Percentiles rank a stretch among this genome's conserved stretches.
phyloP scores from a whole-genome alignment of 2,888 invertebrate species.

The Sarcophaga carnaria region DNA sequence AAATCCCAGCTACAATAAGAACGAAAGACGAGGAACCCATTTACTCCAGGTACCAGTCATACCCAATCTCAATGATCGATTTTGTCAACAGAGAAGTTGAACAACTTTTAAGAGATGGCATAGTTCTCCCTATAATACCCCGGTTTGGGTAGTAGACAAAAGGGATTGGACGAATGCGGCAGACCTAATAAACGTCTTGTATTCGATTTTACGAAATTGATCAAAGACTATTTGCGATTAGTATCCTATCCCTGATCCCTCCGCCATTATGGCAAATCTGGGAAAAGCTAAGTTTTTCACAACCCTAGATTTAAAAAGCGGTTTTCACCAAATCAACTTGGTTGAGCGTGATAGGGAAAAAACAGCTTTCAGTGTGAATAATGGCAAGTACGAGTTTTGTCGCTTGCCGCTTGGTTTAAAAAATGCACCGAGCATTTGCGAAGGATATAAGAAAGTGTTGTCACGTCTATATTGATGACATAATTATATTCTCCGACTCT shows the following conservation, averaged over 20 bases:
- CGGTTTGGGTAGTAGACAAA: constrained; percentile 6
- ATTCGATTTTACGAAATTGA: constrained; percentile 43
- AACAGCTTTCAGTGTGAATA: constrained; percentile 16
- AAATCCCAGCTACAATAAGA: no score
- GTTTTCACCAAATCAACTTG: constrained; percentile 42
- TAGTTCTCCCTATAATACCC: constrained; percentile 1
- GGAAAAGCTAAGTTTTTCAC: constrained; percentile 42
- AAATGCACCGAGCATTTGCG: background rate
- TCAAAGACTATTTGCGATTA: background rate
- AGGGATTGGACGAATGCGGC: constrained; percentile 39
- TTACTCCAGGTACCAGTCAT: no score
- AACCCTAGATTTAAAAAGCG: constrained; percentile 47
- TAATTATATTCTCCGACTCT: constrained; percentile 8
- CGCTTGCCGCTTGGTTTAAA: background rate
- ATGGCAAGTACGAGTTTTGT: background rate
- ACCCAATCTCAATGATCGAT: no score
- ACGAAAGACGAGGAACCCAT: no score
- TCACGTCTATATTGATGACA: constrained; percentile 18
- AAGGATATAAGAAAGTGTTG: background rate
- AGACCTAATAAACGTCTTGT: constrained; percentile 48
- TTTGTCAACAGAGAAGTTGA: no score
- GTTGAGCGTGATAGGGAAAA: constrained; percentile 35
- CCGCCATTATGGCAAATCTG: constrained; percentile 40
- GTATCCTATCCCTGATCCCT: constrained; percentile 10
- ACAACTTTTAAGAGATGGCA: background rate